Evolutionary conservation across 2,888 invertebrate species (phyloP), one percentile per base, ranked within the genome.

Genomic region (Sphinx pinastri): DNA sequence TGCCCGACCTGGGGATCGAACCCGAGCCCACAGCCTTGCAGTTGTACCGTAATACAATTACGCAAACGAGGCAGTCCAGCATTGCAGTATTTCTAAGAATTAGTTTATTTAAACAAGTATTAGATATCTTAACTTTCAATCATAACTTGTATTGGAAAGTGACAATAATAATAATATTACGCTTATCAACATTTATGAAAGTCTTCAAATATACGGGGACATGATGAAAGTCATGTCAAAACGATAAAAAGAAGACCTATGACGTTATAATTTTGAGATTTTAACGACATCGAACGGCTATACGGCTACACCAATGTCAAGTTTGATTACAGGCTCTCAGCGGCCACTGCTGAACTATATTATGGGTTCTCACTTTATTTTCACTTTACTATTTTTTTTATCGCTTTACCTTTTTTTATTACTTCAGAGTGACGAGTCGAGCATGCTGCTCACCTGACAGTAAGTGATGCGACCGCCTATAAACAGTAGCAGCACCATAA

Each of bases 241-340:
- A 49, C 19, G 63, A 63, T 49, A 63, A 63, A 49, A 63, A 49
- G 47, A 63, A 47, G 47, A 63, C 19, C 25, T 25, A 25, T 25
- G 25, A 2, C 25, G 1, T 25, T 25, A 25, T 25, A 25, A 25
- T 25, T 25, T 2, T 25, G 25, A 25, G 25, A 63, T 49, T 25
- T 13, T 63, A 63, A 19, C 49, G 47, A 63, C 7, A 8, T 49
- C 63, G 49, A 49, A 63, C 12, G 47, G 47, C 38, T 63, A 45
- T 68, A 57, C n/a, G n/a, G n/a, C n/a, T n/a, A 47, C 55, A 70
- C 71, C 72, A 66, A 70, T 72, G 72, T 73, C 75, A 80, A 75
- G 82, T 84, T 82, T 84, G 83, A 83, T 81, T 83, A 79, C 77
- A 72, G 38, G 38, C 38, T 38, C 38, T 38, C 38, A 38, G 38